phyloP scores from a whole-genome alignment of 2,797 vertebrate genomes.

The Schizopygopsis pylzovi region DNA sequence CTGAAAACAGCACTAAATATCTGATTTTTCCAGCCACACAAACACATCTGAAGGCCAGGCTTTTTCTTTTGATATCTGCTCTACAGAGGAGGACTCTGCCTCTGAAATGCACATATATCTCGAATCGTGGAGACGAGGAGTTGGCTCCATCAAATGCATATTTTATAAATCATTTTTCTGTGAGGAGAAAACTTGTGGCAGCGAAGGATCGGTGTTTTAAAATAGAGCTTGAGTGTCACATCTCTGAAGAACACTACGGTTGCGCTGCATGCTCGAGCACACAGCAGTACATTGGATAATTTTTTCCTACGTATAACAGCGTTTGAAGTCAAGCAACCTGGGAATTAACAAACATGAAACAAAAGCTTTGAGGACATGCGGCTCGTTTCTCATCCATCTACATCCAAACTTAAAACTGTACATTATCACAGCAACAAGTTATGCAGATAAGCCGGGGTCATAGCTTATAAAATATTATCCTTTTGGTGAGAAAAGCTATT shows the following conservation, averaged over 20 bases:
- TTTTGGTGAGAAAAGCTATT: not conserved
- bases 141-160: constrained; percentile 62
- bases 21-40: constrained; percentile 10
- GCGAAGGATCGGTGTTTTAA: constrained; percentile 62
- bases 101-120: constrained; percentile 40
- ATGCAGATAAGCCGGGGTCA: not conserved
- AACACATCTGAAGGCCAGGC: not conserved
- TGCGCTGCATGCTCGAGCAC: constrained; percentile 65
- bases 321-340: constrained; percentile 27
- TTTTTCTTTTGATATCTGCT: constrained; percentile 50
- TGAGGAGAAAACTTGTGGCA: constrained; percentile 50
- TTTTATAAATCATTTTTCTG: constrained; percentile 62
- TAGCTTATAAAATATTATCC: not conserved
- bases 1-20: constrained; percentile 13
- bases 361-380: constrained; percentile 7
- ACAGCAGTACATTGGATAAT: constrained; percentile 63
- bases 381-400: not conserved
- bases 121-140: constrained; percentile 14
- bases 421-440: not conserved
- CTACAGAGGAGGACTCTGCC: constrained; percentile 25
- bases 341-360: not conserved
- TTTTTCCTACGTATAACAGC: constrained; percentile 31
- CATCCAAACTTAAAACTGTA: not conserved
- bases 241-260: constrained; percentile 65
- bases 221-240: constrained; percentile 66